Base-by-base conservation (phyloP, 2,797 vertebrate species). In the Momotus momota region DNA sequence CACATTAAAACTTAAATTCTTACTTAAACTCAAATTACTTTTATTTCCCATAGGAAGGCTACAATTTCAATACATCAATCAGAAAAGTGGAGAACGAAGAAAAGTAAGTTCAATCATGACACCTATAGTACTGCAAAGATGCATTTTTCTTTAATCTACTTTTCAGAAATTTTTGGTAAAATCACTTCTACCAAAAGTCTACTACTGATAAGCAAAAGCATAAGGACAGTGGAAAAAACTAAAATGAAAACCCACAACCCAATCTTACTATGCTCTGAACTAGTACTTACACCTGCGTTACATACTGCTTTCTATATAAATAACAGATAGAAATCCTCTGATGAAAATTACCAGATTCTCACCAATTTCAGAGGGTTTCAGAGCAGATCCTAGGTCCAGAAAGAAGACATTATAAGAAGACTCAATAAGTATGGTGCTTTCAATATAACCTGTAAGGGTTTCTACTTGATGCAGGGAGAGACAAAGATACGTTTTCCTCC, bases 401-500 rank as follows among this genome's bases (percentile, higher is more conserved):
- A 69, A 61, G 6, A 82, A 0, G 0, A 35, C 13, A 29, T 21
- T n/a, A 2, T 21, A 38, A 46, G 20, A 48, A 19, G 43, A 71
- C 5, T 43, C 12, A 48, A 16, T 15, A 89, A 1, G 12, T 7
- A 26, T 4, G 1, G 15, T 23, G 10, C 8, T 92, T 83, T 91
- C 23, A 91, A 29, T 8, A 52, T 9, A 45, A 6, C 13, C 19
- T 22, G 7, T 2, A 54, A 7, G 6, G 20, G 3, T 10, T 18
- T 70, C 38, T 48, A 16, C 14, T 58, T 48, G 70, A 60, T 2
- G 25, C 41, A 22, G 10, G 27, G 4, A 70, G 25, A 81, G 23
- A 8, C 11, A 49, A 23, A 2, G 4, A 51, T 2, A 12, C 20
- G 6, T 8, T 3, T 14, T 3, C 15, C 22, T 31, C 11, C 23